Conservation (phyloP, 2,888 invertebrate species). For the Stenolophus ochropezus region DNA sequence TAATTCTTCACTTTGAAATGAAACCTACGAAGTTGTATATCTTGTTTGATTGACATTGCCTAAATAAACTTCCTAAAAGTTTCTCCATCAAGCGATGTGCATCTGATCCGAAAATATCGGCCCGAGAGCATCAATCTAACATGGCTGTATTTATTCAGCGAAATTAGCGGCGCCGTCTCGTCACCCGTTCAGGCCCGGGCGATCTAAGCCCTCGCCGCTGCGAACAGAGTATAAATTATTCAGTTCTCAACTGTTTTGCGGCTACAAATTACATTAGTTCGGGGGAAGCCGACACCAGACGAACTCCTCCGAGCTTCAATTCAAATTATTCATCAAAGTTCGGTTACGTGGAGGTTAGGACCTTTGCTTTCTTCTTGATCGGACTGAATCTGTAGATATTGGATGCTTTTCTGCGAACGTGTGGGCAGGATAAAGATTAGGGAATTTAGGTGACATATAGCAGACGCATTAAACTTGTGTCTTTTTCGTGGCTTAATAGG, state of each 20-base stretch:
- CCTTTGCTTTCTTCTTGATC: not conserved
- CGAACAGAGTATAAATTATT: slow-evolving; percentile 37
- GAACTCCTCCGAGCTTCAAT: not conserved
- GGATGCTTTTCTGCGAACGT: too few relatives aligned
- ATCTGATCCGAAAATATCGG: not conserved
- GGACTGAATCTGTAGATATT: too few relatives aligned
- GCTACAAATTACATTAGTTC: slow-evolving; percentile 47
- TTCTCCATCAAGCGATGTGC: not conserved
- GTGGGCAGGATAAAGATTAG: too few relatives aligned
- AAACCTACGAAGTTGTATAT: not conserved
- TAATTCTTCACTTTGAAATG: not conserved
- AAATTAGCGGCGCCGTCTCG: slow-evolving; percentile 21
- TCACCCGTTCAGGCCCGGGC: not conserved
- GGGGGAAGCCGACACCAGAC: not conserved
- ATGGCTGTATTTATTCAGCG: not conserved
- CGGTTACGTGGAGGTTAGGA: not conserved
- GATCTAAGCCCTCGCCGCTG: not conserved
- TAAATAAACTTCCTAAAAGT: not conserved
- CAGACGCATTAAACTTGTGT: too few relatives aligned
- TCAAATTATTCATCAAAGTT: slow-evolving; percentile 46
- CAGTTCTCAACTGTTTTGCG: slow-evolving; percentile 43
- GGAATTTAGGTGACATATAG: too few relatives aligned
- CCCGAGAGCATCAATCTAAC: not conserved
- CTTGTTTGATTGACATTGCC: not conserved
- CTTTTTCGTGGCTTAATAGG: too few relatives aligned